Evolutionary conservation across 1,140 invertebrate species (phyloP).

Genomic region (Pemphigus obesinymphae): DNA sequence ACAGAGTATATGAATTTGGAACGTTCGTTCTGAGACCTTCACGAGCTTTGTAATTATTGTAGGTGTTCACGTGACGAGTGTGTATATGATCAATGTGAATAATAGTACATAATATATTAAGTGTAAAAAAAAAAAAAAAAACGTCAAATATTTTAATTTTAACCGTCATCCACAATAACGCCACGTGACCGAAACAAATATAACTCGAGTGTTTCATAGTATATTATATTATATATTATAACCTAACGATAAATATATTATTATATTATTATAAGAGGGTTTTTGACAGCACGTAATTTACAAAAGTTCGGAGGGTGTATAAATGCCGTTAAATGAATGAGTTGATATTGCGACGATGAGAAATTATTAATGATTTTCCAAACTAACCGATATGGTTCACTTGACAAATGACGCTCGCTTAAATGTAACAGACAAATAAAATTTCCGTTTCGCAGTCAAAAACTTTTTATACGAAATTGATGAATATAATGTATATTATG

Average conservation of each 20-base stretch:
- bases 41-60: neutral
- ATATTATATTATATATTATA: too few species aligned
- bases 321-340: neutral
- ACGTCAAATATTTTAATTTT: too few species aligned
- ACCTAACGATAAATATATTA: too few species aligned
- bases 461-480: neutral
- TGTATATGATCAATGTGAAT: neutral
- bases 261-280: too few species aligned
- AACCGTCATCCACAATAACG: too few species aligned
- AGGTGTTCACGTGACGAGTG: neutral
- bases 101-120: too few species aligned
- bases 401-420: neutral
- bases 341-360: neutral
- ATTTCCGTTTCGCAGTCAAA: neutral
- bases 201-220: too few species aligned
- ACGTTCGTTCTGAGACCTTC: neutral
- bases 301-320: too few species aligned
- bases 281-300: too few species aligned
- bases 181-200: too few species aligned
- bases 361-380: neutral
- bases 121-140: too few species aligned
- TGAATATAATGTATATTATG: too few species aligned
- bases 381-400: neutral
- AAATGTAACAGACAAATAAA: neutral
- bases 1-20: neutral